A percentile compares a stretch with the other conserved stretches of the same genome.
Conservation (phyloP, 2,113 vertebrate species). For the Dasyprocta punctata region DNA sequence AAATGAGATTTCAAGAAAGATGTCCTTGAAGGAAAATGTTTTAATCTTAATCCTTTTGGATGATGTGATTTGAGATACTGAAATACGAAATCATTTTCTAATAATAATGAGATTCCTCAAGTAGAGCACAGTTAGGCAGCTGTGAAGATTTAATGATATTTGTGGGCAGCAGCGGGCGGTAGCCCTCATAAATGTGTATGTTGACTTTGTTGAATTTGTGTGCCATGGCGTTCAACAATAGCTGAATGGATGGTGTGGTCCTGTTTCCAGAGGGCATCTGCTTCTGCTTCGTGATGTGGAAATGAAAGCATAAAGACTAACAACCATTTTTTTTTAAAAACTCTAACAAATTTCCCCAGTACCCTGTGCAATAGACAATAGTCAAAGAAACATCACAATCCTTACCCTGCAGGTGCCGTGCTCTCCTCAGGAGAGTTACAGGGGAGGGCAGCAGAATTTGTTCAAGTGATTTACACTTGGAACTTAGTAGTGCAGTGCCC, state of each 20-base stretch:
- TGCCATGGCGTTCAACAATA: background rate
- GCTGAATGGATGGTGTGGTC: background rate
- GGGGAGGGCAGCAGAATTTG: background rate
- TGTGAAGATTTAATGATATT: background rate
- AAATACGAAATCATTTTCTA: slow-evolving; percentile 23
- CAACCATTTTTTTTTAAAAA: background rate
- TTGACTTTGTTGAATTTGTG: background rate
- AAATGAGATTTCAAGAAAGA: slow-evolving; percentile 18
- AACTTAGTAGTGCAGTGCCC: background rate
- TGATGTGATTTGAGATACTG: background rate
- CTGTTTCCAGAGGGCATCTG: background rate
- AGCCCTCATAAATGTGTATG: background rate
- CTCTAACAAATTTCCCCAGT: background rate
- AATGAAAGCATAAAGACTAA: slow-evolving; percentile 10
- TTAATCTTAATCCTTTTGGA: slow-evolving; percentile 8
- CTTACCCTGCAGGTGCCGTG: background rate
- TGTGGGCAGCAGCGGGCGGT: background rate
- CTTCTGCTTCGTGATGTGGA: background rate
- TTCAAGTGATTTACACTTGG: background rate
- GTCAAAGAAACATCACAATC: background rate
- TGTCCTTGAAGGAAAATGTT: slow-evolving; percentile 34
- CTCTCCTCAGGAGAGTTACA: background rate
- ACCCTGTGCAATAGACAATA: background rate
- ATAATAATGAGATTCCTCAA: background rate
- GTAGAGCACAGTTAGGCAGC: background rate